Conservation (phyloP, 2,797 vertebrate species). For the Phalloptychus januarius region DNA sequence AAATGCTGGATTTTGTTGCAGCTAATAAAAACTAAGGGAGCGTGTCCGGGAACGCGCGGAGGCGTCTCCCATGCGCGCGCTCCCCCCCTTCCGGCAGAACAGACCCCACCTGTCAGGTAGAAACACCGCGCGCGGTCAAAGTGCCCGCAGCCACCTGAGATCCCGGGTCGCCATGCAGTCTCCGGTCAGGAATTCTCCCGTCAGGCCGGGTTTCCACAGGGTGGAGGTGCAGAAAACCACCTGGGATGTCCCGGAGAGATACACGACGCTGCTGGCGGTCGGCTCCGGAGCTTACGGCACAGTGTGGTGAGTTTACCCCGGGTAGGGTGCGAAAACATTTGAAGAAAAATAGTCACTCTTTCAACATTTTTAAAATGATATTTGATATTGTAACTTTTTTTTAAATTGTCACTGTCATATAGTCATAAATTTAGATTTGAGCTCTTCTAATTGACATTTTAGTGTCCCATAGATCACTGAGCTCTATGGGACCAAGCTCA, state of each 20-base stretch:
- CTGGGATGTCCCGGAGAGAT: constrained; percentile 82
- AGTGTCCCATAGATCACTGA: background rate
- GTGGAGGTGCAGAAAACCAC: constrained; percentile 83
- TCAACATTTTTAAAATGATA: background rate
- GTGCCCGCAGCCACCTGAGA: background rate
- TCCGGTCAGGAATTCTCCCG: constrained; percentile 56
- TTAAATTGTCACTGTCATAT: background rate
- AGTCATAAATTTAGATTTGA: background rate
- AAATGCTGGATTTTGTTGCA: background rate
- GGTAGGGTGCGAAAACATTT: background rate
- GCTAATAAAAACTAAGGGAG: background rate
- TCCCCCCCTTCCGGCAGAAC: background rate
- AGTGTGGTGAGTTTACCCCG: constrained; percentile 79
- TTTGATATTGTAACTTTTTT: background rate
- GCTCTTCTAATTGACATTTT: background rate
- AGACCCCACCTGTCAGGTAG: constrained; percentile 58
- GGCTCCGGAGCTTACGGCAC: constrained; percentile 87
- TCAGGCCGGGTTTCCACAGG: constrained; percentile 75
- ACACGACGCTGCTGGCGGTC: constrained; percentile 73
- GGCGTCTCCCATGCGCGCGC: constrained; percentile 45
- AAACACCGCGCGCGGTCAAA: background rate
- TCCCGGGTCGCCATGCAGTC: constrained; percentile 45
- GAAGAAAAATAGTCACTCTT: background rate
- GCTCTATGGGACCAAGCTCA: background rate
- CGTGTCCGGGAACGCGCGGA: constrained; percentile 16